A percentile compares a stretch with the other conserved stretches of the same genome.
Evolutionary conservation across 2,888 invertebrate genomes (phyloP).

Genomic region (Tribolium freemani): DNA sequence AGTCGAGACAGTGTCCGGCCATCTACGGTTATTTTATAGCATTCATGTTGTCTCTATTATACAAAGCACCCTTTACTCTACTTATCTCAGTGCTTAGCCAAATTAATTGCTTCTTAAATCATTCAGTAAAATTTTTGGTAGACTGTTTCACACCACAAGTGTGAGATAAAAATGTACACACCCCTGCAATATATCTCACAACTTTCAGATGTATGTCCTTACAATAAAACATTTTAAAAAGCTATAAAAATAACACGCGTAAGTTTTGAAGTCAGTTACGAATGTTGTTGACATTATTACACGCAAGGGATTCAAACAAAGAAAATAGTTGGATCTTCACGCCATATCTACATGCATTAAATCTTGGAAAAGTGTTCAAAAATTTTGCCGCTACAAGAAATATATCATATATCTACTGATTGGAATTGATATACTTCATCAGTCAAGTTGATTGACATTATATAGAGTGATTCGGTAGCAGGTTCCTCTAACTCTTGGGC

Average conservation of each 20-base stretch:
- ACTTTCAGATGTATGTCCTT: constrained; percentile 15
- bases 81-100: constrained; percentile 42
- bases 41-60: constrained; percentile 37
- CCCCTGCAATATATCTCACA: neutral
- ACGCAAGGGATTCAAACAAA: constrained; percentile 20
- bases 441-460: constrained; percentile 14
- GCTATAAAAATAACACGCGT: constrained; percentile 31
- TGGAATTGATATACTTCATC: constrained; percentile 17
- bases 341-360: neutral
- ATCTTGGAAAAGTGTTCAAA: neutral
- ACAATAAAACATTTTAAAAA: constrained; percentile 27
- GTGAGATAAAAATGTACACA: neutral
- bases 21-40: constrained; percentile 37
- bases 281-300: constrained; percentile 31
- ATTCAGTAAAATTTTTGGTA: constrained; percentile 42
- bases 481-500: constrained; percentile 13
- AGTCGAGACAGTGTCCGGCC: constrained; percentile 7
- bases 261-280: constrained; percentile 26
- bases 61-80: constrained; percentile 36
- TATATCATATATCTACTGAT: constrained; percentile 15
- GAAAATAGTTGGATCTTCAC: neutral
- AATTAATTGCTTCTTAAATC: constrained; percentile 46
- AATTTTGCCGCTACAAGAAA: neutral
- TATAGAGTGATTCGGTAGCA: constrained; percentile 10
- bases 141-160: constrained; percentile 19